Evolutionary conservation across 2,888 invertebrate genomes (phyloP).

Genomic region (Rapana venosa): DNA sequence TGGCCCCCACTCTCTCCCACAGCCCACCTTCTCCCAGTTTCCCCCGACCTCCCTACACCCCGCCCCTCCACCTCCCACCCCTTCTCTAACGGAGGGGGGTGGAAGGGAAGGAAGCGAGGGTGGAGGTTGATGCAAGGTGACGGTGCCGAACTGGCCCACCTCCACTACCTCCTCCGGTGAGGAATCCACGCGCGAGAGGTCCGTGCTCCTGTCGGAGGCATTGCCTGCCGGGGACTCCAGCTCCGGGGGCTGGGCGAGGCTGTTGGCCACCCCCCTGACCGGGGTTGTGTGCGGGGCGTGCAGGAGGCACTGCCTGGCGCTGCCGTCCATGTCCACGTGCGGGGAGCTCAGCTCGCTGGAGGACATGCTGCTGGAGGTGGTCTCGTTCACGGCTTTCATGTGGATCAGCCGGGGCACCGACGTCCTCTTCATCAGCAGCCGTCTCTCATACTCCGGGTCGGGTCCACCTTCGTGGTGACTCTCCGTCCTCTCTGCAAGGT

Average conservation of each 20-base stretch:
- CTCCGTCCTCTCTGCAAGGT: background rate
- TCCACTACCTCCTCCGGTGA: background rate
- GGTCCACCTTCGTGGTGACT: background rate
- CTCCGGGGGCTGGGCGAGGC: background rate
- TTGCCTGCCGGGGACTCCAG: background rate
- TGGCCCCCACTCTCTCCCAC: background rate
- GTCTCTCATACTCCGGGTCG: background rate
- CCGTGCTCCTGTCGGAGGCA: background rate
- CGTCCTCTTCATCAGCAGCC: constrained; percentile 19
- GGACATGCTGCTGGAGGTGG: constrained; percentile 26
- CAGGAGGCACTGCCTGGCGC: constrained; percentile 3
- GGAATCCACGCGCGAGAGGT: background rate
- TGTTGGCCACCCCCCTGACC: background rate
- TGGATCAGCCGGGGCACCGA: constrained; percentile 29
- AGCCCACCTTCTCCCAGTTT: background rate
- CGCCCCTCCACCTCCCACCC: background rate
- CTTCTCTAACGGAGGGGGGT: background rate
- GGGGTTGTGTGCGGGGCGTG: background rate
- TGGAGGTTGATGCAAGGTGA: background rate
- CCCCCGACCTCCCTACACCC: too few relatives aligned
- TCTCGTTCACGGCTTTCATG: constrained; percentile 24
- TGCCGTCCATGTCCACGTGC: constrained; percentile 11
- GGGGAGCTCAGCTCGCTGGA: constrained; percentile 34
- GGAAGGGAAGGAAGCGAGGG: background rate
- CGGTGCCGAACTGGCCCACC: background rate